Base-by-base conservation (phyloP, 2,113 vertebrate genomes). In the Aegithalos caudatus region DNA sequence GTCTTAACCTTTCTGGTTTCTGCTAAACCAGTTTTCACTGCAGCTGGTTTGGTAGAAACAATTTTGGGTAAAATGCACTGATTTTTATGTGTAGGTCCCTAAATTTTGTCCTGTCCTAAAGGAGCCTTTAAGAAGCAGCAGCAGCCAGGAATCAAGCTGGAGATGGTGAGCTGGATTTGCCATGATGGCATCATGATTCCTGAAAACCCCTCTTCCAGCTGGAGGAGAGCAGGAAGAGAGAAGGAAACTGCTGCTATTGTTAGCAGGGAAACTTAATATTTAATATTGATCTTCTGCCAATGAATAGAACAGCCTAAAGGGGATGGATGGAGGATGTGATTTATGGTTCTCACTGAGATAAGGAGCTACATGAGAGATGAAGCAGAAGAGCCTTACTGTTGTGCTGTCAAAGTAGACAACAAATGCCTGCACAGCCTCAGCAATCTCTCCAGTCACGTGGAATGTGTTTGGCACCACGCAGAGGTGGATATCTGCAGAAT, bases 391-490 rank as follows among this genome's bases (percentile, higher is more conserved):
- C 95, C 99, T 98, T 97, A 99, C 99, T 93, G 51, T 94, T 53
- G 98, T 98, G 97, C 99, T 99, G 97, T 99, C 99, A 69, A 99
- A 99, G 97, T 99, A 99, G 81, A 99, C 97, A 23, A 99, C 94
- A 84, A 99, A 99, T 1, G 99, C 99, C 91, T 99, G 99, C 83
- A 98, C 98, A 3, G 98, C 97, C 82, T 99, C 98, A 4, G 99
- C 99, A n/a, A 99, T 98, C 56, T 98, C 99, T 35, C 84, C 94
- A 11, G 98, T 98, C 92, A 99, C 97, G 3, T 98, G 97, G 54
- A 98, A 98, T 2, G 97, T 98, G 96, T 92, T 98, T 23, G 99
- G 98, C 18, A 99, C 99, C 16, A 98, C 98, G 47, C 99, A 99
- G 5, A 99, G 97, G 45, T 98, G 98, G 70, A 99, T 98, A 48